Conservation (phyloP, 35 echinoderm and acorn worm species). For the Holothuria glaberrima region DNA sequence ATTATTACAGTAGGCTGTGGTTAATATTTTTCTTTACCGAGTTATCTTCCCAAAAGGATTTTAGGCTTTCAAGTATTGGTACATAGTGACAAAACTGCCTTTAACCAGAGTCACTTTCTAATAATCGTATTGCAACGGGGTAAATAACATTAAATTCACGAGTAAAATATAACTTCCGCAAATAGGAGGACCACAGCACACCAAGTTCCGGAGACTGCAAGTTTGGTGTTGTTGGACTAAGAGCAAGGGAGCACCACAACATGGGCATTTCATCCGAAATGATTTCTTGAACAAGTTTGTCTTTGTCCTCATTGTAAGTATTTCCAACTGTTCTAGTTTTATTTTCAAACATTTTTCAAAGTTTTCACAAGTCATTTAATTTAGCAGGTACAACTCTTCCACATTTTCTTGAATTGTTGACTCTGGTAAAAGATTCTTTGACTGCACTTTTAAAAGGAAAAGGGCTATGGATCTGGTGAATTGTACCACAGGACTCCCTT, state of each 20-base stretch:
- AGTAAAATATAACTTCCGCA: not conserved
- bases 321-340: not conserved
- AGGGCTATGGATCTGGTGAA: not conserved
- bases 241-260: not conserved
- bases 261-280: not conserved
- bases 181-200: not conserved
- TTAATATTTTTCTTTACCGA: not conserved
- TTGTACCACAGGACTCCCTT: not conserved
- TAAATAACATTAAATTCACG: not conserved
- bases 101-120: not conserved
- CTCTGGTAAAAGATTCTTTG: conserved; percentile 27
- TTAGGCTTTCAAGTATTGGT: conserved; percentile 38
- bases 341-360: conserved; percentile 12
- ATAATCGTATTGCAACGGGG: conserved; percentile 6
- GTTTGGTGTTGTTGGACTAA: not conserved
- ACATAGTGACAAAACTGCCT: conserved; percentile 55
- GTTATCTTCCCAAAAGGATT: conserved; percentile 11
- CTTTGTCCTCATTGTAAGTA: not conserved
- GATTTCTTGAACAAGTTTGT: not conserved
- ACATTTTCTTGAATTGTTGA: conserved; percentile 40
- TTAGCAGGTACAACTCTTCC: conserved; percentile 5
- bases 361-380: not conserved
- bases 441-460: conserved; percentile 7
- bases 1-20: too few species aligned
- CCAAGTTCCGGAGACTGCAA: not conserved